Conservation (phyloP, 2,797 vertebrate species). For the Haliaeetus albicilla region DNA sequence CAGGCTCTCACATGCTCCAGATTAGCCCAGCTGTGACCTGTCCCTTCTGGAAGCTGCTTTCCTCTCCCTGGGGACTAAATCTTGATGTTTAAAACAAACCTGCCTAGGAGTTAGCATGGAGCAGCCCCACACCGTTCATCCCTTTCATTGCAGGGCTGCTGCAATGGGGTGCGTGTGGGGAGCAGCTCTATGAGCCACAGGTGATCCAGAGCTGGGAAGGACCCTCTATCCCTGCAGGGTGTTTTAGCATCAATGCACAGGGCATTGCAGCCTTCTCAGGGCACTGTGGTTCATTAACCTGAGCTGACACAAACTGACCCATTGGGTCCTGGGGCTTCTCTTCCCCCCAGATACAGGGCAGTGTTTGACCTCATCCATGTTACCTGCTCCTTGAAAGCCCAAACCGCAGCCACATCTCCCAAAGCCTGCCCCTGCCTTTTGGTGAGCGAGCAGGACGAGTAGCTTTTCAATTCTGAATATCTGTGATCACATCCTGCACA, state of each 20-base stretch:
- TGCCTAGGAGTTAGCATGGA: not conserved
- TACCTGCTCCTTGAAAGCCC: not conserved
- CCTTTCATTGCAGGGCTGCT: not conserved
- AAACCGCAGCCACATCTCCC: rapidly evolving
- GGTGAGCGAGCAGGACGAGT: rapidly evolving
- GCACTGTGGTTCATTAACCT: not conserved
- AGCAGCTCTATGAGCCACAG: not conserved
- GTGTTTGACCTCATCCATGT: rapidly evolving
- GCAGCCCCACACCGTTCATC: not conserved
- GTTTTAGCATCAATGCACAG: not conserved
- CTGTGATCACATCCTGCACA: not conserved
- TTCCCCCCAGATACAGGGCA: not conserved
- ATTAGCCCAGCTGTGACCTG: not conserved
- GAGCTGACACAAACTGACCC: not conserved
- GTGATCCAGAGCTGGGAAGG: not conserved
- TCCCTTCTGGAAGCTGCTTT: not conserved
- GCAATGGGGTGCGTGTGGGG: rapidly evolving
- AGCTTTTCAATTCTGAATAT: not conserved
- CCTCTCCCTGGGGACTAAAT: not conserved
- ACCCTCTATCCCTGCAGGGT: not conserved
- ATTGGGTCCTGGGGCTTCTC: not conserved
- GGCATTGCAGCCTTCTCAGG: not conserved
- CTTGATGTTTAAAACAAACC: not conserved
- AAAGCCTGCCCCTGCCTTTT: not conserved
- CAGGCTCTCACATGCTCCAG: not conserved